These are phyloP conservation scores for Capromys pilorides DNA, from an alignment of 2,797 vertebrate species.

Conservation along the genomic window DNA sequence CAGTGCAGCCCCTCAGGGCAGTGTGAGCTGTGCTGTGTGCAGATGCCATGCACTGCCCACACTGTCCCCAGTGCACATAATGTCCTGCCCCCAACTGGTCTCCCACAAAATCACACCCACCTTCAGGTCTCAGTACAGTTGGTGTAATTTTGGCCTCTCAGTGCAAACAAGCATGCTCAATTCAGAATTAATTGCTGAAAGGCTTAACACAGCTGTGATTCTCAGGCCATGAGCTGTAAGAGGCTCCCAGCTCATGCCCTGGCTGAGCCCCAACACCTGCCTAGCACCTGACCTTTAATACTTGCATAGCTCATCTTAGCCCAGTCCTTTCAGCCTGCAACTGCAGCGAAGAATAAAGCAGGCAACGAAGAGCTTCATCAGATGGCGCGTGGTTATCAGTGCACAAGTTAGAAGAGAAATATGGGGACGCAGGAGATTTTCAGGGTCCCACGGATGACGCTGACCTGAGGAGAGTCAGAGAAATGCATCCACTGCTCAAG, in stretches of 20 bases:
- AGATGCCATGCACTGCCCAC: neutral
- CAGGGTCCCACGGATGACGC: neutral
- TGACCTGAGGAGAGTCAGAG: neutral
- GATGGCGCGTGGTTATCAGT: neutral
- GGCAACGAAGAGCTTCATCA: neutral
- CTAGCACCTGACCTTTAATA: neutral
- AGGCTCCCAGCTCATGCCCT: neutral
- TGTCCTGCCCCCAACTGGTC: neutral
- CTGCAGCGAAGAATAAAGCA: slow-evolving; percentile 30
- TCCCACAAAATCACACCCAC: neutral
- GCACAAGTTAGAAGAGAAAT: slow-evolving; percentile 5
- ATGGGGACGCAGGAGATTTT: neutral
- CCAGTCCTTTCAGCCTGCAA: neutral
- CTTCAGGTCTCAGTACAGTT: neutral
- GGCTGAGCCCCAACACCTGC: neutral
- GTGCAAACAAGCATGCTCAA: neutral
- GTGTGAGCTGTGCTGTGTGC: no score
- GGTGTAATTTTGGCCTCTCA: neutral
- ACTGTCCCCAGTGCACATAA: neutral
- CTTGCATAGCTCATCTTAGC: neutral
- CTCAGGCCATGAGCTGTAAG: neutral
- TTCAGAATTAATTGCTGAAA: neutral
- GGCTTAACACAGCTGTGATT: neutral
- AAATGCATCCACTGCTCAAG: neutral
- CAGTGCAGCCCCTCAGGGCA: neutral